These are phyloP conservation scores for Caiman crocodilus DNA, from an alignment of 2,797 vertebrate species.

Conservation along the genomic window DNA sequence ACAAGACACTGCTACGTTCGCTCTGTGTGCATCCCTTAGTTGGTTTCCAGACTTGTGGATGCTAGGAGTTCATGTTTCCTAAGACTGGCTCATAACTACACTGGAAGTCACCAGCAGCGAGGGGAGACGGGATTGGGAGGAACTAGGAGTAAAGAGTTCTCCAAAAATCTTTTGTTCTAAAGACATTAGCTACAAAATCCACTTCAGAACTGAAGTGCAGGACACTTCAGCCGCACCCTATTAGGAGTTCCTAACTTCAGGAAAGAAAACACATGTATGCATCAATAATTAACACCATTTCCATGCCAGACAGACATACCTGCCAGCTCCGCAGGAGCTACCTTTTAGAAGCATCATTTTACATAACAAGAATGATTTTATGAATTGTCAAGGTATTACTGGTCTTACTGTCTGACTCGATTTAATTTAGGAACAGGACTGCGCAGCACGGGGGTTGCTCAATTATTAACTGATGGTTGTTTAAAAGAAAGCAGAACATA, in stretches of 20 bases:
- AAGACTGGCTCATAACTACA: background rate
- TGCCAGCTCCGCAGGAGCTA: slow-evolving; percentile 50
- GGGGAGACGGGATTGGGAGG: slow-evolving; percentile 49
- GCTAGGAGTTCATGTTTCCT: background rate
- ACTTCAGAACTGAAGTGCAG: slow-evolving; percentile 48
- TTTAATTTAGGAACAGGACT: slow-evolving; percentile 48
- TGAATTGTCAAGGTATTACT: slow-evolving; percentile 33
- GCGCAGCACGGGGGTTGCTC: slow-evolving; percentile 61
- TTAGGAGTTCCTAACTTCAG: slow-evolving; percentile 46
- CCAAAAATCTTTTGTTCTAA: slow-evolving; percentile 53
- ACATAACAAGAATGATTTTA: slow-evolving; percentile 24
- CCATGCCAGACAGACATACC: slow-evolving; percentile 5
- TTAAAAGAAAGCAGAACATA: background rate
- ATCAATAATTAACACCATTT: slow-evolving; percentile 21
- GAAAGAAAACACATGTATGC: slow-evolving; percentile 36
- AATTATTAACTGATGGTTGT: slow-evolving; percentile 16
- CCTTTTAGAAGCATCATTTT: background rate
- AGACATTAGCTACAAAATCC: slow-evolving; percentile 54
- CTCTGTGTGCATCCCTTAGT: slow-evolving; percentile 41
- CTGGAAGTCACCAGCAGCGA: background rate
- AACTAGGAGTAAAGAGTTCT: slow-evolving; percentile 47
- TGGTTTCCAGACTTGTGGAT: slow-evolving; percentile 54
- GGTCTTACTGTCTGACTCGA: slow-evolving; percentile 68
- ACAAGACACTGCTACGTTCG: slow-evolving; percentile 60
- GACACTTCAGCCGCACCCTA: slow-evolving; percentile 44